Percentiles rank a stretch among this genome's conserved stretches.
These are phyloP conservation scores for Drosophila subquinaria DNA, from an alignment of 2,888 invertebrate species.

Conservation along the genomic window DNA sequence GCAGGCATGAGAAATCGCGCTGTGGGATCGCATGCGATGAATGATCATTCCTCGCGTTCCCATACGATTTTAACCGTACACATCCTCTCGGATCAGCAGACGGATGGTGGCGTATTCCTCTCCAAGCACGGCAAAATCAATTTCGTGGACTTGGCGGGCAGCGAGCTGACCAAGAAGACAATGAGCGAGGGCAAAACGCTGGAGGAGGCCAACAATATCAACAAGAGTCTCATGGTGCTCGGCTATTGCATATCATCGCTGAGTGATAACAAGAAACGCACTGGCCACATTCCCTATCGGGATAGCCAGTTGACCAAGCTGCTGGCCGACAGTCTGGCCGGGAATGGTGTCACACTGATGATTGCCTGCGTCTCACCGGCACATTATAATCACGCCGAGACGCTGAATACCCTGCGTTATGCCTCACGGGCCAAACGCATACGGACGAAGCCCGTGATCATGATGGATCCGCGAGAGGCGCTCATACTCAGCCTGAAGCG, in stretches of 20 bases:
- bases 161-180: conserved; percentile 97
- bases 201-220: conserved; percentile 98
- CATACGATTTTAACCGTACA: conserved; percentile 93
- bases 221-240: conserved; percentile 96
- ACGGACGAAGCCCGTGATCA: conserved; percentile 95
- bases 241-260: conserved; percentile 97
- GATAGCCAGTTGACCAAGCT: conserved; percentile 97
- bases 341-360: conserved; percentile 97
- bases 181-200: conserved; percentile 94
- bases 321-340: conserved; percentile 96
- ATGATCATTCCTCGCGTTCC: conserved; percentile 96
- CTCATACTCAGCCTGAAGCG: conserved; percentile 94
- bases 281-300: conserved; percentile 96
- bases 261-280: conserved; percentile 92
- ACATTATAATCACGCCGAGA: conserved; percentile 93
- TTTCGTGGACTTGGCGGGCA: conserved; percentile 98
- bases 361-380: conserved; percentile 98
- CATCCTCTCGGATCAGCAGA: conserved; percentile 93
- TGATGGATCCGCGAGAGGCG: conserved; percentile 98
- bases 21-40: conserved; percentile 96
- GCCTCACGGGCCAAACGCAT: conserved; percentile 97
- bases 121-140: conserved; percentile 97
- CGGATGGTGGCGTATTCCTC: conserved; percentile 93
- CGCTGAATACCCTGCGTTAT: conserved; percentile 95
- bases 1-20: conserved; percentile 95